Percentiles rank a stretch among this genome's conserved stretches.
Conservation (phyloP, 2,888 invertebrate species). For the Sminthurides aquaticus region DNA sequence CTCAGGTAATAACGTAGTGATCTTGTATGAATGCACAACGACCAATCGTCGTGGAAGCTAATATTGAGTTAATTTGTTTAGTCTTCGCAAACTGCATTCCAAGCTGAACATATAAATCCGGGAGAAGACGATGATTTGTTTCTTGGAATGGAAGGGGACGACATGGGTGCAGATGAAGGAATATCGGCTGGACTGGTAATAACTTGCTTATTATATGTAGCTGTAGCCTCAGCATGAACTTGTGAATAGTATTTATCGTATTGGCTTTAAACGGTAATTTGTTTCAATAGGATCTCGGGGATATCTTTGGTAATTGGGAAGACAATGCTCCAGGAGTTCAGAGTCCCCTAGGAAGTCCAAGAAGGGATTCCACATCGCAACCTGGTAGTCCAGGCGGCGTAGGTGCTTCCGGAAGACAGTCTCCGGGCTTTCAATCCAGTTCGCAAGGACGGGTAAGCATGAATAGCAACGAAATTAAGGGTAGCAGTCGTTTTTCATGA, state of each 20-base stretch:
- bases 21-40: too few species aligned
- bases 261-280: too few species aligned
- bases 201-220: too few species aligned
- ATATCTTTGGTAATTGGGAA: conserved; percentile 41
- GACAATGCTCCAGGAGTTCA: conserved; percentile 48
- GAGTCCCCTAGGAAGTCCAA: conserved; percentile 53
- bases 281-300: conserved; percentile 37
- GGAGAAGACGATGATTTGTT: conserved; percentile 61
- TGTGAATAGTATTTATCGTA: too few species aligned
- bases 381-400: conserved; percentile 53
- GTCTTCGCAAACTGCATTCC: conserved; percentile 65
- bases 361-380: conserved; percentile 46
- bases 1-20: conserved; percentile 57
- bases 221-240: too few species aligned
- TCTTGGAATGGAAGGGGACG: conserved; percentile 54
- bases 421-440: conserved; percentile 51
- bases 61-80: conserved; percentile 46
- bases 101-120: conserved; percentile 59
- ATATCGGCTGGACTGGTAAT: conserved; percentile 1
- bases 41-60: not conserved
- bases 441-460: conserved; percentile 51
- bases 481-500: too few species aligned
- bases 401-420: conserved; percentile 50
- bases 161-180: conserved; percentile 52
- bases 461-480: too few species aligned